These are phyloP conservation scores for Addax nasomaculatus DNA, from an alignment of 2,113 vertebrate species.

Conservation along the genomic window DNA sequence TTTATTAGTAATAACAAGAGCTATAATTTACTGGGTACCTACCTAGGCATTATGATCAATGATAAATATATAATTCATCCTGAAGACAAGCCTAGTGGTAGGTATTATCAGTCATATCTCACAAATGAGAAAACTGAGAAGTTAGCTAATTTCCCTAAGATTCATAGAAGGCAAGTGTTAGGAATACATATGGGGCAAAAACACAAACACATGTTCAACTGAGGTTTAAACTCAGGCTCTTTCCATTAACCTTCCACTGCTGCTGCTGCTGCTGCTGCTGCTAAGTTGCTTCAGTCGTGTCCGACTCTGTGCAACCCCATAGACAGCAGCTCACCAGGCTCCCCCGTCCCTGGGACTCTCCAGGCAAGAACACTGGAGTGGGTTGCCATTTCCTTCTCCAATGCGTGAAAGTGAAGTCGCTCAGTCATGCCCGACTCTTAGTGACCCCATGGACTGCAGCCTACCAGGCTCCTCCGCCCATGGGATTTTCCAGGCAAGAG, in stretches of 20 bases:
- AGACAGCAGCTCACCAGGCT: no score
- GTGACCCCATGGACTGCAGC: no score
- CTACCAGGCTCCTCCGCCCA: no score
- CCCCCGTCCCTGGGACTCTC: no score
- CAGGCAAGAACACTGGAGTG: no score
- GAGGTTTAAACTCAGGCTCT: background rate
- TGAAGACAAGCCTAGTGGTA: background rate
- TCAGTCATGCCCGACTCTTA: no score
- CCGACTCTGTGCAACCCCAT: no score
- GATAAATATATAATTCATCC: background rate
- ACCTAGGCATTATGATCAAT: background rate
- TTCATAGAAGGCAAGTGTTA: background rate
- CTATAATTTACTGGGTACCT: background rate
- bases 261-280: no score
- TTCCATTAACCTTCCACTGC: background rate
- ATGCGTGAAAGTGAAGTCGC: no score
- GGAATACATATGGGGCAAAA: background rate
- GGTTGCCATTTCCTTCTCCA: no score
- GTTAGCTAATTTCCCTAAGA: background rate
- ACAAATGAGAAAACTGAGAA: background rate
- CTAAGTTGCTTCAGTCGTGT: no score
- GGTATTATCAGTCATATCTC: background rate
- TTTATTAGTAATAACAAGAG: background rate
- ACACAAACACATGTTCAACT: background rate
- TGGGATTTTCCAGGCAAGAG: no score